phyloP scores from a whole-genome alignment of 2,888 invertebrate genomes.

The Nysson spinosus region DNA sequence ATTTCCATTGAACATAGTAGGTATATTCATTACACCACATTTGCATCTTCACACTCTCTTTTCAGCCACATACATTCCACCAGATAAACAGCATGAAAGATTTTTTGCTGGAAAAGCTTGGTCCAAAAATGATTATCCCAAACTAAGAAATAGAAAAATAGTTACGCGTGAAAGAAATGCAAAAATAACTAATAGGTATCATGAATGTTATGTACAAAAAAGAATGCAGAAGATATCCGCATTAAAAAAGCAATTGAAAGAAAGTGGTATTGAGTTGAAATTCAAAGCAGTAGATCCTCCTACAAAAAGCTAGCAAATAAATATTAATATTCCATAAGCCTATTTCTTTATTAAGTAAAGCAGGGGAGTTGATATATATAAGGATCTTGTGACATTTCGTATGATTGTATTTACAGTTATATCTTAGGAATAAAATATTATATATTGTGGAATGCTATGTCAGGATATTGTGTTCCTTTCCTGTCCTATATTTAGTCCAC shows the following conservation, averaged over 20 bases:
- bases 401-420: constrained; percentile 48
- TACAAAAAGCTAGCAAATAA: not conserved
- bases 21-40: too few relatives aligned
- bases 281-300: constrained; percentile 54
- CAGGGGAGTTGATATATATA: not conserved
- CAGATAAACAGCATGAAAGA: constrained; percentile 81
- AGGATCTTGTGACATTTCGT: constrained; percentile 6
- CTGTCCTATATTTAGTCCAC: constrained; percentile 72
- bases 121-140: constrained; percentile 78
- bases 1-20: too few relatives aligned
- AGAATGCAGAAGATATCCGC: constrained; percentile 73
- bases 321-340: constrained; percentile 1
- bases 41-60: constrained; percentile 48
- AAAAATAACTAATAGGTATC: constrained; percentile 74
- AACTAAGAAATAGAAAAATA: constrained; percentile 75
- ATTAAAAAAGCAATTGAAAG: constrained; percentile 67
- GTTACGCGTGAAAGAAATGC: constrained; percentile 76
- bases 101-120: constrained; percentile 80
- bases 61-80: constrained; percentile 84
- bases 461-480: constrained; percentile 19
- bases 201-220: constrained; percentile 76
- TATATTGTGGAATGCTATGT: constrained; percentile 3
- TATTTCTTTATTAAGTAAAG: constrained; percentile 9
- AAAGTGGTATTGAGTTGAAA: constrained; percentile 67
- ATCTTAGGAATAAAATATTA: constrained; percentile 2